Evolutionary conservation across 2,888 invertebrate species (phyloP), one percentile per base, ranked within the genome.

Genomic region (Ischnus inquisitorius): DNA sequence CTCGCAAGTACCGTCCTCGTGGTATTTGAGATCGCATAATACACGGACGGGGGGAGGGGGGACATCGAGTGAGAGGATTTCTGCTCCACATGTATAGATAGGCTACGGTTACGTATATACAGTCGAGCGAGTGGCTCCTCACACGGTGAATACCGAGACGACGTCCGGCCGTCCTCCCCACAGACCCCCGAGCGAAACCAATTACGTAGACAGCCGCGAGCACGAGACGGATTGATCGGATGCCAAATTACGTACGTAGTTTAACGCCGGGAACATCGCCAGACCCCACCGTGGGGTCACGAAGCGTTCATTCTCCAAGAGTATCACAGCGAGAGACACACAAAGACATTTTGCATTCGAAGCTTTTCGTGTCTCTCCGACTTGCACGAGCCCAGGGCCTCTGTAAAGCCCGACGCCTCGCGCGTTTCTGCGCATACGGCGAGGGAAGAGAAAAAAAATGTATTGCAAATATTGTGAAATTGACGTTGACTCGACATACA

Each of bases 121-220:
- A 54, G 22, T 16, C 28, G 10, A 54, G 19, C 46, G 25, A 25
- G 51, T 39, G 67, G 19, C 75, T 76, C 43, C 62, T 67, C 69
- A 69, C 83, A 80, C 83, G 34, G 48, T 77, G 76, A 79, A 77
- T 77, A 77, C 72, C 64, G 67, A 80, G 83, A 84, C 83, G 72
- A 80, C 83, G 80, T 84, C 80, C 83, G 72, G 80, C 54, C 76
- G 48, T 64, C 64, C 68, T 69, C 79, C 69, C 34, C 28, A 57
- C 25, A 51, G 14, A 14, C 22, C 62, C 77, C 54, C 67, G 62
- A 80, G 80, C 80, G 80, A 80, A 80, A 84, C 83, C 83, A 84
- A 84, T 84, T 84, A 84, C 83, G 83, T 77, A 84, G 83, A 84
- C 83, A 84, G 83, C 83, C 83, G 83, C 83, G 80, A 84, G 83